Evolutionary conservation across 2,113 vertebrate species (phyloP).

Genomic region (Zosterops pallidus): DNA sequence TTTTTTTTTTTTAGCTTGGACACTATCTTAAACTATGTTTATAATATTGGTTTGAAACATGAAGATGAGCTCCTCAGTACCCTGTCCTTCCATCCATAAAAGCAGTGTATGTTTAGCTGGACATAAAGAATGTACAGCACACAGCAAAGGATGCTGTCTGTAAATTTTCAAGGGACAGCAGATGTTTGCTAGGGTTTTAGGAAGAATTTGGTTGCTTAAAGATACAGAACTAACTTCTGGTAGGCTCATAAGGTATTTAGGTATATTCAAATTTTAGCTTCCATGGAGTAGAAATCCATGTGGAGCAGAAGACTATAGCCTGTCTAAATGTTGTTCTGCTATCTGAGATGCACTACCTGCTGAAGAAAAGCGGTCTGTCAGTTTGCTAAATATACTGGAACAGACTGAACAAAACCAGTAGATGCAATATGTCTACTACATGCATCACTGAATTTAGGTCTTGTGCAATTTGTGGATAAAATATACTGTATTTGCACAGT

Average conservation of each 20-base stretch:
- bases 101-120: not conserved
- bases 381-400: not conserved
- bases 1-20: not conserved
- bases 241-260: not conserved
- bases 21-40: not conserved
- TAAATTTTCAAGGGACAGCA: not conserved
- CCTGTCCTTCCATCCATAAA: not conserved
- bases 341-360: not conserved
- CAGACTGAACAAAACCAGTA: not conserved
- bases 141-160: not conserved
- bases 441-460: not conserved
- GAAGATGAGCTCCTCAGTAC: not conserved
- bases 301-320: not conserved
- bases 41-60: not conserved
- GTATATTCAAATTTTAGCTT: not conserved
- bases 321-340: not conserved
- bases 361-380: not conserved
- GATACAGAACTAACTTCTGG: not conserved
- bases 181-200: not conserved
- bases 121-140: not conserved
- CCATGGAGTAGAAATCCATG: not conserved
- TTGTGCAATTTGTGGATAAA: not conserved
- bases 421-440: not conserved
- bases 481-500: not conserved
- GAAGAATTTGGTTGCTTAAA: not conserved